phyloP scores from a whole-genome alignment of 2,888 invertebrate genomes.

The Agrilus cyanescens region DNA sequence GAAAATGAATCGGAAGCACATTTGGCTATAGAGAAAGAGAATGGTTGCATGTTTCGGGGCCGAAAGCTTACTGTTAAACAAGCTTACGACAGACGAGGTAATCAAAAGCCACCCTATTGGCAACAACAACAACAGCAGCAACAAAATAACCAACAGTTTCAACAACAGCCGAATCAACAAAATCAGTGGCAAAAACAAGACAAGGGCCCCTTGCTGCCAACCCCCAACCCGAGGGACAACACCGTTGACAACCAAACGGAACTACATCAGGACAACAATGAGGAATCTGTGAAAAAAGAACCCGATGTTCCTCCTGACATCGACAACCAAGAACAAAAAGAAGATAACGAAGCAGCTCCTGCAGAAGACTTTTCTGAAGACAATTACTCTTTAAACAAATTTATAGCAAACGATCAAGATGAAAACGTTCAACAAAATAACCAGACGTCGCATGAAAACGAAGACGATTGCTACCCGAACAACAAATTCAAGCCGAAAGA shows the following conservation, averaged over 20 bases:
- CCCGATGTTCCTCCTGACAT: background rate
- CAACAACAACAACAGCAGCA: background rate
- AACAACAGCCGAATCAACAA: conserved; percentile 36
- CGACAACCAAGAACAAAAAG: conserved; percentile 1
- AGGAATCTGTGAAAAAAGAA: background rate
- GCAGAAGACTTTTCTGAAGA: too few relatives aligned
- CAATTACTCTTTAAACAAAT: too few relatives aligned
- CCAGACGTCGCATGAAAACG: too few relatives aligned
- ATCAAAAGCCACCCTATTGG: conserved; percentile 7
- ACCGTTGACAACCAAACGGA: background rate
- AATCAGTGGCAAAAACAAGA: conserved; percentile 20
- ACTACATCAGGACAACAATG: too few relatives aligned
- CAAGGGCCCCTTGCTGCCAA: background rate
- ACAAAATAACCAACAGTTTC: conserved; percentile 6
- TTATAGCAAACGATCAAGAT: too few relatives aligned
- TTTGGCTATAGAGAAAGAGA: conserved; percentile 59
- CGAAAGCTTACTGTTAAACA: conserved; percentile 55
- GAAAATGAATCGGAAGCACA: conserved; percentile 62
- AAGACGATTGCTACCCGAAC: too few relatives aligned
- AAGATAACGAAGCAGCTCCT: conserved; percentile 1
- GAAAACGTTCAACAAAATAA: too few relatives aligned
- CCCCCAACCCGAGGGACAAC: conserved; percentile 5
- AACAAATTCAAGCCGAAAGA: too few relatives aligned
- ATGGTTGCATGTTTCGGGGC: conserved; percentile 60
- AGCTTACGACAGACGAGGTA: conserved; percentile 39